Evolutionary conservation across 2,113 vertebrate genomes (phyloP).

Genomic region (Periophthalmus modestus): DNA sequence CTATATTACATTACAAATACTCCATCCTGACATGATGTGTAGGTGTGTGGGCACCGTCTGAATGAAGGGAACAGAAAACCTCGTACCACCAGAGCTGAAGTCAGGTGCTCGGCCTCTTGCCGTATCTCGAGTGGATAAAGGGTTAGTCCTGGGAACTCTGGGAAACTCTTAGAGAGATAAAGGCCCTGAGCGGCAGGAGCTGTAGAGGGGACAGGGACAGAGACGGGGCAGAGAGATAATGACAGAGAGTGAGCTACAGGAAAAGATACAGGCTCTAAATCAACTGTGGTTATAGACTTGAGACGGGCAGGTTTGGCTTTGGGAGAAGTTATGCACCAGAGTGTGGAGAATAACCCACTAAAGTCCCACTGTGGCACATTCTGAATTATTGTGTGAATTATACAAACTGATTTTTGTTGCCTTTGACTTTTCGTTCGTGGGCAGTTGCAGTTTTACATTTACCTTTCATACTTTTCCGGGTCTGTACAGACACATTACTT

Average conservation of each 20-base stretch:
- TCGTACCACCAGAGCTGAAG: constrained; percentile 20
- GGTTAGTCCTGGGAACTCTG: constrained; percentile 76
- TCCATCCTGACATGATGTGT: no score
- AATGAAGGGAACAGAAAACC: neutral
- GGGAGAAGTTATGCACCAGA: neutral
- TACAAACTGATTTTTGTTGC: neutral
- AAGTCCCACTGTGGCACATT: neutral
- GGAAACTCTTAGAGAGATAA: constrained; percentile 74
- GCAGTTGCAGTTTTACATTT: neutral
- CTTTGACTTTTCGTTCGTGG: no score
- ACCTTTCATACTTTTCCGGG: neutral
- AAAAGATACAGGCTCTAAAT: constrained; percentile 39
- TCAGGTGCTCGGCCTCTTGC: constrained; percentile 55
- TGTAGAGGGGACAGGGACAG: constrained; percentile 37
- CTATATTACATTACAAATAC: no score
- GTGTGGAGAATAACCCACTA: neutral
- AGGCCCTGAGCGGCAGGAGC: constrained; percentile 57
- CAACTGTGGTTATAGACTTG: constrained; percentile 22
- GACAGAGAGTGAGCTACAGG: constrained; percentile 15
- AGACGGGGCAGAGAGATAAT: constrained; percentile 39
- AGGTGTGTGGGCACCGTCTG: no score
- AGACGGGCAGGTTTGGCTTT: constrained; percentile 24
- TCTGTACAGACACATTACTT: neutral
- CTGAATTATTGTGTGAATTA: neutral
- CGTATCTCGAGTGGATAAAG: constrained; percentile 78